These are phyloP conservation scores for Eremophila alpestris DNA, from an alignment of 2,797 vertebrate species.

Conservation along the genomic window DNA sequence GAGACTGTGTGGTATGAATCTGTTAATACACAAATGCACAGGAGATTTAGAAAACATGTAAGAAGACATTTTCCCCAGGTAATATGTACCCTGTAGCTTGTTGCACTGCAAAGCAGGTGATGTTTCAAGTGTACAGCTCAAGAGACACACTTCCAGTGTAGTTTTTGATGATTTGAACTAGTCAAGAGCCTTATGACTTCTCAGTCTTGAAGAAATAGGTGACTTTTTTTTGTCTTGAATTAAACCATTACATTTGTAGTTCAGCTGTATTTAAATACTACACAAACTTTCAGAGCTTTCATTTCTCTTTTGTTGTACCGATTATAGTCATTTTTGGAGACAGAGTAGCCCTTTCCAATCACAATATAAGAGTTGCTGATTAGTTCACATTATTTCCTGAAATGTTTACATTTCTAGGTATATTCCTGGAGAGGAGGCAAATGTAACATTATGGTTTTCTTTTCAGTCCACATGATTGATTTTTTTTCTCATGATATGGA, in stretches of 20 bases:
- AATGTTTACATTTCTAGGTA: not conserved
- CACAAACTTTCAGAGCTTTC: not conserved
- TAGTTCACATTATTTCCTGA: not conserved
- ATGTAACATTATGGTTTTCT: not conserved
- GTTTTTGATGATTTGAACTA: not conserved
- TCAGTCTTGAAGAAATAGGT: not conserved
- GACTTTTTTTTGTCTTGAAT: not conserved
- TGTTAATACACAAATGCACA: not conserved
- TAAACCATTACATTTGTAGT: not conserved
- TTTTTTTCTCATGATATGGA: not conserved
- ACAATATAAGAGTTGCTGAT: not conserved
- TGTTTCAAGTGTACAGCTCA: not conserved
- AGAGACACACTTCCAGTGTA: not conserved
- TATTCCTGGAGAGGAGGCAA: not conserved
- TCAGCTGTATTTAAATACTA: not conserved
- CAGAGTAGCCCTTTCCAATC: not conserved
- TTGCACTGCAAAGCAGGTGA: not conserved
- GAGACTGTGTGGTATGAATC: not conserved
- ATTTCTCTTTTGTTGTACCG: not conserved
- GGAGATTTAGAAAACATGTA: not conserved
- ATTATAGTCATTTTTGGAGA: not conserved
- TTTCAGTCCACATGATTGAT: slow-evolving; percentile 19
- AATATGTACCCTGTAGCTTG: not conserved
- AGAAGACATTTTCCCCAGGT: not conserved
- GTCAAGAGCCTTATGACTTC: not conserved